These are phyloP conservation scores for Mayetiola destructor DNA, from an alignment of 2,888 invertebrate species.

Conservation along the genomic window DNA sequence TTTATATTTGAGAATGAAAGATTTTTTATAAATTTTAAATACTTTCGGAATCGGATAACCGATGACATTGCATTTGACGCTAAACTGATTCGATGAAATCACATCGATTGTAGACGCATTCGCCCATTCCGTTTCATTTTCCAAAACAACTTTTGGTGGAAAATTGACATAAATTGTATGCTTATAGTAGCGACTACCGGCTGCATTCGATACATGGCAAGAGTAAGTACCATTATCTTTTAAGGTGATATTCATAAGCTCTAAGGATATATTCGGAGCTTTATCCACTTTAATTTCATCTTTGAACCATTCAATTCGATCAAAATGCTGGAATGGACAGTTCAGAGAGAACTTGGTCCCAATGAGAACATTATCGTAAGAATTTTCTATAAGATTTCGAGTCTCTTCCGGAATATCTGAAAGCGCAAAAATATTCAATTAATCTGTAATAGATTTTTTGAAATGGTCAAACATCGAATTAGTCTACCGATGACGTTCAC, in stretches of 20 bases:
- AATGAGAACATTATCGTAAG: not conserved
- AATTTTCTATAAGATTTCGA: not conserved
- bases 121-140: not conserved
- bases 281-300: not conserved
- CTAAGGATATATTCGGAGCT: not conserved
- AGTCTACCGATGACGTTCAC: not conserved
- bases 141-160: not conserved
- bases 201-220: not conserved
- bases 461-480: too few relatives aligned
- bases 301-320: not conserved
- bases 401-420: not conserved
- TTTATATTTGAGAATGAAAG: not conserved
- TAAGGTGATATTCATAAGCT: not conserved
- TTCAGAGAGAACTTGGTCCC: not conserved
- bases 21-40: too few relatives aligned
- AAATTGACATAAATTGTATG: not conserved
- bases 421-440: not conserved
- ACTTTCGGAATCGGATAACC: not conserved
- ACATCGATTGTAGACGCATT: not conserved
- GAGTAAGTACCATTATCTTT: not conserved
- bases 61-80: not conserved
- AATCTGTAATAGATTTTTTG: not conserved
- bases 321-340: not conserved
- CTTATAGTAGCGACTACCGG: not conserved
- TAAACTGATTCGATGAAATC: not conserved